A percentile compares a stretch with the other conserved stretches of the same genome.
Conservation (phyloP, 2,888 invertebrate species). For the Crocallis elinguaria region DNA sequence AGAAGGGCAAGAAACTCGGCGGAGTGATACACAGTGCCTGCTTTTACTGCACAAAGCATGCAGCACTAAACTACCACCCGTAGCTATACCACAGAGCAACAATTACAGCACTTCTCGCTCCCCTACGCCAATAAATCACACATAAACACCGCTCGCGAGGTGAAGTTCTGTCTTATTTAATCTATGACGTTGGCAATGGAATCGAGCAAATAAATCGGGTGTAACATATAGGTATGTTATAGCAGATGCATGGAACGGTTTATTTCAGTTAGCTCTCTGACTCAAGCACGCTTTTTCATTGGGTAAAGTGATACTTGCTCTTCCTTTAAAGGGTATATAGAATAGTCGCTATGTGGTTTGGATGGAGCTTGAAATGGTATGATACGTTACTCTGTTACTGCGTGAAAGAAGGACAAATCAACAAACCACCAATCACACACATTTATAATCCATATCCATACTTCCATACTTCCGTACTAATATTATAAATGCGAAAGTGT, state of each 20-base stretch:
- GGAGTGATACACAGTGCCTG: neutral
- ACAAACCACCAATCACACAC: too few relatives aligned
- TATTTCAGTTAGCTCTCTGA: neutral
- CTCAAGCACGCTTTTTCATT: too few relatives aligned
- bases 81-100: neutral
- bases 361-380: too few relatives aligned
- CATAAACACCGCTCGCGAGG: slow-evolving; percentile 14
- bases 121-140: slow-evolving; percentile 14
- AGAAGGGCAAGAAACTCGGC: too few relatives aligned
- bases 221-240: neutral
- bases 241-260: neutral
- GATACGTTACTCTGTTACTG: too few relatives aligned
- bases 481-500: too few relatives aligned
- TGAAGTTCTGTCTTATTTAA: slow-evolving; percentile 20
- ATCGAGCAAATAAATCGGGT: slow-evolving; percentile 16
- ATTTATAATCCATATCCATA: too few relatives aligned
- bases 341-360: too few relatives aligned
- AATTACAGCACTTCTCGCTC: slow-evolving; percentile 4
- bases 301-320: too few relatives aligned
- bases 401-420: too few relatives aligned
- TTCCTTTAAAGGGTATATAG: too few relatives aligned
- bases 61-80: neutral
- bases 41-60: neutral
- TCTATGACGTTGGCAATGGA: slow-evolving; percentile 19
- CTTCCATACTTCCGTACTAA: too few relatives aligned